A percentile compares a stretch with the other conserved stretches of the same genome.
phyloP scores from a whole-genome alignment of 53 echinoderm and acorn worm genomes.

The Apostichopus leukothele region DNA sequence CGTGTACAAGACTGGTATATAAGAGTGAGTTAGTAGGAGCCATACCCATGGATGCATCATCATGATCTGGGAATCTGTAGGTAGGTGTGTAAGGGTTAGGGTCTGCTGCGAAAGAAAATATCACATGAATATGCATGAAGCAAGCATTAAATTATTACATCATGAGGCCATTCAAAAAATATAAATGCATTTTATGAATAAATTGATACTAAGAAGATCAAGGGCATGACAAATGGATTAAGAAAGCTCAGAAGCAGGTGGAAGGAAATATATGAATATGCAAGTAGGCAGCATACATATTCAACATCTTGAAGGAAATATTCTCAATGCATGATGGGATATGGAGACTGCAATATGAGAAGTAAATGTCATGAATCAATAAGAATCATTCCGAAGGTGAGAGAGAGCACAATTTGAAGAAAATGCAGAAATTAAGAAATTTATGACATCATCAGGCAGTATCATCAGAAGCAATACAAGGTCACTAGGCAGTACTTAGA shows the following conservation, averaged over 20 bases:
- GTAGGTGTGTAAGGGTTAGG: conserved; percentile 66
- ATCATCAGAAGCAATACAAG: no score
- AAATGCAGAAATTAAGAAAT: no score
- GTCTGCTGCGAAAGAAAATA: conserved; percentile 50
- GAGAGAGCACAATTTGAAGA: no score
- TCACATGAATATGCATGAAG: conserved; percentile 23
- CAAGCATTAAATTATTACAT: neutral
- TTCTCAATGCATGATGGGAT: no score
- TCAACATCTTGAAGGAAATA: no score
- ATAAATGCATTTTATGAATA: neutral
- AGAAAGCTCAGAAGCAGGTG: neutral
- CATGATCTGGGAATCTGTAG: conserved; percentile 65
- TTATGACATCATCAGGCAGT: no score
- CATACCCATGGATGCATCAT: conserved; percentile 13
- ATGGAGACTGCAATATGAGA: no score
- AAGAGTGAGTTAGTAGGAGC: neutral
- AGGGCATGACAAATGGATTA: neutral
- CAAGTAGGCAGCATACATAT: neutral
- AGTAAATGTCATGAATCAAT: no score
- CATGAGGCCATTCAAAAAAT: neutral
- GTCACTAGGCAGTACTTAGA: no score
- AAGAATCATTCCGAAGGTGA: no score
- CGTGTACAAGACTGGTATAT: no score
- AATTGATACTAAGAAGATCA: neutral
- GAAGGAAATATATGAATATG: neutral